Conservation (phyloP, 23 tunicate species). For the Oikopleura dioica region DNA sequence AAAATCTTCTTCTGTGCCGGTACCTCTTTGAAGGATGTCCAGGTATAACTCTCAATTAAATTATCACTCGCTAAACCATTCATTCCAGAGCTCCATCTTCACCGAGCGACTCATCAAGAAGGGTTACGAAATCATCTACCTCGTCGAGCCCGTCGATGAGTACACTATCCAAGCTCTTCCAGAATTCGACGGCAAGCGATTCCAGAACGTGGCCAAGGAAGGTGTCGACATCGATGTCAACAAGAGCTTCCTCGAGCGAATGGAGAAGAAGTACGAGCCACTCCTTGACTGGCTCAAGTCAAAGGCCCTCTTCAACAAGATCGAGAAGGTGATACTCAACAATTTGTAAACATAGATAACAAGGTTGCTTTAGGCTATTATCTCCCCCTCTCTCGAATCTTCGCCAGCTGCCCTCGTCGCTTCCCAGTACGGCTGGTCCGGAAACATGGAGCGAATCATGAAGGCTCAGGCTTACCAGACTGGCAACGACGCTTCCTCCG, state of each 20-base stretch:
- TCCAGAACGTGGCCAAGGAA: constrained; percentile 96
- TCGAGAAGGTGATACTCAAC: neutral
- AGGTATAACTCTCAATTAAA: too few species aligned
- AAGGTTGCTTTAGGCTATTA: constrained; percentile 30
- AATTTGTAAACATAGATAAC: neutral
- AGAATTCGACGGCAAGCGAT: constrained; percentile 91
- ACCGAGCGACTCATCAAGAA: constrained; percentile 66
- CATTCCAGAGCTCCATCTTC: constrained; percentile 72
- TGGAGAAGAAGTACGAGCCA: constrained; percentile 59
- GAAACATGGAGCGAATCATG: constrained; percentile 99
- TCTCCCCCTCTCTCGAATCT: constrained; percentile 55
- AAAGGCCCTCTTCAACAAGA: constrained; percentile 52
- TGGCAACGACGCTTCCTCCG: constrained; percentile 35
- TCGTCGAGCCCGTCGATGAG: constrained; percentile 89
- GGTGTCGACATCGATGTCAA: constrained; percentile 16
- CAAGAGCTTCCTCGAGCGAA: constrained; percentile 17
- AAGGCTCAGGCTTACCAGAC: constrained; percentile 93
- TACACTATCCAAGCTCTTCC: constrained; percentile 96
- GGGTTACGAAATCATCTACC: constrained; percentile 77
- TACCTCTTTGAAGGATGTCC: constrained; percentile 57
- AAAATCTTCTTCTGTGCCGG: constrained; percentile 97
- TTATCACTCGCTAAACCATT: too few species aligned
- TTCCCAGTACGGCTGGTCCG: constrained; percentile 99
- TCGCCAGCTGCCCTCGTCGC: constrained; percentile 88
- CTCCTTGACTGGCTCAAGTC: constrained; percentile 75